Conservation (phyloP, 1,140 invertebrate species). For the Cepaea nemoralis region DNA sequence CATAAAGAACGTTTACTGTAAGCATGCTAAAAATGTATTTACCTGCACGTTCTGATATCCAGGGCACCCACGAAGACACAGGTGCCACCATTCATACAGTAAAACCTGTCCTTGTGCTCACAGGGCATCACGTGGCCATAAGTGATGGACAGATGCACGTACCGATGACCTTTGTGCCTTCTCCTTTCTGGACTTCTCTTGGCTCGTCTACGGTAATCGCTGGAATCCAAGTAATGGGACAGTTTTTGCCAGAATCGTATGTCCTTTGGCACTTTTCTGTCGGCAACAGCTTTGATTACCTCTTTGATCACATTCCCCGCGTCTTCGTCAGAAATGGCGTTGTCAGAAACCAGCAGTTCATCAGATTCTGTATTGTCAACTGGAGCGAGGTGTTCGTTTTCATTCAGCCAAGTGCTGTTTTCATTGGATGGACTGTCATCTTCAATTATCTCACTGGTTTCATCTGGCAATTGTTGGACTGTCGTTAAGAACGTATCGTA, state of each 20-base stretch:
- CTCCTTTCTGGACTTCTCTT: background rate
- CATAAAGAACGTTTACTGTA: too few relatives aligned
- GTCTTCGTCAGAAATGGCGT: background rate
- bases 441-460: background rate
- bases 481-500: background rate
- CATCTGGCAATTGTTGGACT: background rate
- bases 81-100: slow-evolving; percentile 56
- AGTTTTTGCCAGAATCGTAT: background rate
- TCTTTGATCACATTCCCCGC: background rate
- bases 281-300: background rate
- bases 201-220: background rate
- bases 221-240: background rate
- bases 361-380: background rate
- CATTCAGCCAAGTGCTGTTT: background rate
- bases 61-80: slow-evolving; percentile 55
- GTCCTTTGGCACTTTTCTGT: background rate
- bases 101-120: slow-evolving; percentile 46
- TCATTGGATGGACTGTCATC: background rate
- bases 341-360: background rate
- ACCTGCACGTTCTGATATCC: slow-evolving; percentile 59
- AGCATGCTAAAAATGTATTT: slow-evolving; percentile 6
- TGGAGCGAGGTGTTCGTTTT: background rate
- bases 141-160: slow-evolving; percentile 36
- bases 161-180: background rate
- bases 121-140: slow-evolving; percentile 49